Conservation (phyloP, 1,140 invertebrate species). For the Anagrus nilaparvatae region DNA sequence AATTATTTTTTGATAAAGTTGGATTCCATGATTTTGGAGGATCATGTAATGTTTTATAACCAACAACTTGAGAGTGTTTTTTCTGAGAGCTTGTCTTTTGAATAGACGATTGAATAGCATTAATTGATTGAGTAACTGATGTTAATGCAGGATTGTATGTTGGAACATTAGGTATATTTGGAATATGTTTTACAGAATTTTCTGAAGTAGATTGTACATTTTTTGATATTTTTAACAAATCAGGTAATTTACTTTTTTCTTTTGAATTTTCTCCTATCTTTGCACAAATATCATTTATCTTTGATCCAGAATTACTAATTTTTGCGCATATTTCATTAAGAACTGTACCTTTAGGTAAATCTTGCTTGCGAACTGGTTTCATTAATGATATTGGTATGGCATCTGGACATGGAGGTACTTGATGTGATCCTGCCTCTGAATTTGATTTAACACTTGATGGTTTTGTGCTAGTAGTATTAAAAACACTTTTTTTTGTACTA, state of each 20-base stretch:
- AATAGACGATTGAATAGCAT: background rate
- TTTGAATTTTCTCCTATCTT: constrained; percentile 40
- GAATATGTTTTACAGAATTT: constrained; percentile 25
- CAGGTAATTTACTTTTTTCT: constrained; percentile 37
- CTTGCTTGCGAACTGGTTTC: constrained; percentile 32
- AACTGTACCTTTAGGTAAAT: constrained; percentile 30
- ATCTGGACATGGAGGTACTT: constrained; percentile 36
- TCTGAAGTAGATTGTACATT: constrained; percentile 16
- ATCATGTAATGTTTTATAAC: constrained; percentile 47
- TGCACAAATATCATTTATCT: constrained; percentile 39
- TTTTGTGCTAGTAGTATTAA: constrained; percentile 1
- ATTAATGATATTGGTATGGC: constrained; percentile 38
- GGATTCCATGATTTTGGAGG: constrained; percentile 52
- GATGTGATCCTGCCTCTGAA: constrained; percentile 18
- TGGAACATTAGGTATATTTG: constrained; percentile 36
- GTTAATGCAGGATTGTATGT: constrained; percentile 34
- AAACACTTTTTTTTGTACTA: constrained; percentile 5
- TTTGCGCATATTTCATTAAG: constrained; percentile 34
- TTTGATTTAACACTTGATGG: constrained; percentile 15
- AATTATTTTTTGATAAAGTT: constrained; percentile 43
- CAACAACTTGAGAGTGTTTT: constrained; percentile 31
- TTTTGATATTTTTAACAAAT: constrained; percentile 37
- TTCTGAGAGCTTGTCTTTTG: constrained; percentile 17
- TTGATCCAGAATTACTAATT: constrained; percentile 29
- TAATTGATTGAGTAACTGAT: constrained; percentile 11